Conservation (phyloP, 1,140 invertebrate genomes). For the Nasonia longicornis region DNA sequence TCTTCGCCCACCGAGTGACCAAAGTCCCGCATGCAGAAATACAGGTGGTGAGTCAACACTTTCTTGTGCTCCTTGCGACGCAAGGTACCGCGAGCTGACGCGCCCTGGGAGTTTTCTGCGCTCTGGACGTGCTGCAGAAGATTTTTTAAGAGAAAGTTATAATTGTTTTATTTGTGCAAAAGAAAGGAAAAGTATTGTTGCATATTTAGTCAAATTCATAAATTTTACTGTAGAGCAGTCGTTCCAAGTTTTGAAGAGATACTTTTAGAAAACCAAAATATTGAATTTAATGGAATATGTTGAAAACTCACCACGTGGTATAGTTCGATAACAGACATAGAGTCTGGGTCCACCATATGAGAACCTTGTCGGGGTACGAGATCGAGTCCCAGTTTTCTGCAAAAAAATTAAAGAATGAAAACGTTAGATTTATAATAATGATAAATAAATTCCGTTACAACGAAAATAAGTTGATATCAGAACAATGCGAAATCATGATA, state of each 20-base stretch:
- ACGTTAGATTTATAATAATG: no score
- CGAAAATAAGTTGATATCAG: no score
- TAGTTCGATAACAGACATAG: conserved; percentile 88
- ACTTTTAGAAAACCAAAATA: no score
- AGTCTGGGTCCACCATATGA: conserved; percentile 88
- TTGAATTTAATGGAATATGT: no score
- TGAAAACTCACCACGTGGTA: conserved; percentile 79
- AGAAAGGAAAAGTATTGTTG: not conserved
- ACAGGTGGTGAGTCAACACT: conserved; percentile 83
- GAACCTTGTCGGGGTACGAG: conserved; percentile 88
- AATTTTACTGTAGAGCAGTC: no score
- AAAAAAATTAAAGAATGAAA: conserved; percentile 61
- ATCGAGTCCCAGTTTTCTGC: conserved; percentile 90
- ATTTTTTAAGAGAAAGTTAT: not conserved
- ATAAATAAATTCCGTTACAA: no score
- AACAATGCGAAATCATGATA: no score
- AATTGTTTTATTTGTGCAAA: not conserved
- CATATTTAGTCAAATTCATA: no score
- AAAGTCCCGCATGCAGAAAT: conserved; percentile 90
- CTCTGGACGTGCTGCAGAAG: conserved; percentile 78
- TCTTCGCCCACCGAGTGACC: conserved; percentile 88
- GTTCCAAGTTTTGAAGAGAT: not conserved
- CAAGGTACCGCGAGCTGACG: conserved; percentile 81
- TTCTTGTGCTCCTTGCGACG: conserved; percentile 77
- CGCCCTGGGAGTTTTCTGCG: conserved; percentile 82